Evolutionary conservation across 1,140 invertebrate genomes (phyloP), one percentile per base, ranked within the genome.

Genomic region (Oscheius sp.): DNA sequence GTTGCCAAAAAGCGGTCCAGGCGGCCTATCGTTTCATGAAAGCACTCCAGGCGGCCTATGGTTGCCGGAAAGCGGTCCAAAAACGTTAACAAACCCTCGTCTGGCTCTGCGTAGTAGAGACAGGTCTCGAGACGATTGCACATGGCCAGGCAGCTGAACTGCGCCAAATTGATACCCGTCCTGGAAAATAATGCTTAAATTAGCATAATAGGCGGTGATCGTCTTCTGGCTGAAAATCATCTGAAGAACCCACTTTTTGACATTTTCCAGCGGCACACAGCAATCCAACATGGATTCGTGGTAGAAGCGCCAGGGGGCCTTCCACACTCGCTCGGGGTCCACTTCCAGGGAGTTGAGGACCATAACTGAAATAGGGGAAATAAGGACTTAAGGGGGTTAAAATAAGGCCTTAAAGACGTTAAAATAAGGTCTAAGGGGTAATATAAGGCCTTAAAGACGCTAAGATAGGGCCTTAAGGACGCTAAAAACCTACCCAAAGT

Each of bases 221-320:
- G n/a, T n/a, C n/a, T n/a, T n/a, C n/a, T n/a, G n/a, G n/a, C n/a
- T n/a, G n/a, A n/a, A n/a, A n/a, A n/a, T n/a, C n/a, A n/a, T n/a
- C n/a, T n/a, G n/a, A n/a, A 59, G 29, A 13, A 64, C 62, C n/a
- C 15, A 71, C 59, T 79, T 65, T 35, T 78, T 75, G 1, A 84
- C 78, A 42, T 82, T 68, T 3, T 84, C 77, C 28, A 79, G 36
- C 13, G 77, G 75, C 15, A 82, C 76, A 68, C 85, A 86, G 67
- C 85, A 86, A 55, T 85, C 85, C 26, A 86, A 70, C 85, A 86
- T 86, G 36, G 80, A 77, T 61, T 86, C 85, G 66, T 85, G 85
- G 73, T 85, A 86, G 80, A 83, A 86, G 32, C 84, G 74, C 85
- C 85, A 86, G 2, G 80, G 81, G 3, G 82, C 82, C 74, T 85